phyloP scores from a whole-genome alignment of 2,888 invertebrate genomes.

The Horisme vitalbata region DNA sequence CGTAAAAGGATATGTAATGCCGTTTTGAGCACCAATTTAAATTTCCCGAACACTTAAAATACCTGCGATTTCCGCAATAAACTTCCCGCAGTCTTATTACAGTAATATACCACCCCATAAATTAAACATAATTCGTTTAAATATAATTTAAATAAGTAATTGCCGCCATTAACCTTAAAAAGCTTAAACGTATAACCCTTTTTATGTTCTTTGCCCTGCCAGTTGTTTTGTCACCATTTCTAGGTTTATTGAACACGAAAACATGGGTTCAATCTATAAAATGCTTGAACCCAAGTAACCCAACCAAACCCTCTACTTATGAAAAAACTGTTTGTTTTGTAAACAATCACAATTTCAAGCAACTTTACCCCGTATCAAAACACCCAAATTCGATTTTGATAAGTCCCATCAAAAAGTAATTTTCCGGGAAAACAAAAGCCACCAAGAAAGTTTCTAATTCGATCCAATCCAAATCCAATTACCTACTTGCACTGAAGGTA shows the following conservation, averaged over 20 bases:
- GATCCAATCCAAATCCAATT: constrained; percentile 79
- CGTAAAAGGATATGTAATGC: too few relatives aligned
- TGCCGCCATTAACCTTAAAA: constrained; percentile 52
- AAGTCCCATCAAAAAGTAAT: constrained; percentile 74
- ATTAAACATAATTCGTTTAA: constrained; percentile 38
- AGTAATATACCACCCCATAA: constrained; percentile 36
- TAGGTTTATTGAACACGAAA: constrained; percentile 35
- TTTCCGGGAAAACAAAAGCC: constrained; percentile 69
- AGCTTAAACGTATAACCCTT: constrained; percentile 49
- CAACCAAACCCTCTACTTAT: too few relatives aligned
- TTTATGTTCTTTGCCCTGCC: constrained; percentile 45
- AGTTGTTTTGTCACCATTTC: constrained; percentile 51
- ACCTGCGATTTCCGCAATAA: constrained; percentile 27
- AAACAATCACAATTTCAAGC: constrained; percentile 32
- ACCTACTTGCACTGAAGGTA: constrained; percentile 44
- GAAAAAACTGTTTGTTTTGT: constrained; percentile 26
- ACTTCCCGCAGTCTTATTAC: constrained; percentile 26
- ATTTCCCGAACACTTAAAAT: constrained; percentile 1
- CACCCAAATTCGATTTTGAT: constrained; percentile 71
- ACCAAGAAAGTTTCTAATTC: constrained; percentile 72
- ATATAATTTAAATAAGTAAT: constrained; percentile 51
- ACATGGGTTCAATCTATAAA: constrained; percentile 1
- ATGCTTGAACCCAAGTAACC: not conserved
- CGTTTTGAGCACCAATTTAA: too few relatives aligned
- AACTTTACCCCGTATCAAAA: constrained; percentile 32